Base-by-base conservation (phyloP, 1,140 invertebrate species). In the Anastrepha ludens region DNA sequence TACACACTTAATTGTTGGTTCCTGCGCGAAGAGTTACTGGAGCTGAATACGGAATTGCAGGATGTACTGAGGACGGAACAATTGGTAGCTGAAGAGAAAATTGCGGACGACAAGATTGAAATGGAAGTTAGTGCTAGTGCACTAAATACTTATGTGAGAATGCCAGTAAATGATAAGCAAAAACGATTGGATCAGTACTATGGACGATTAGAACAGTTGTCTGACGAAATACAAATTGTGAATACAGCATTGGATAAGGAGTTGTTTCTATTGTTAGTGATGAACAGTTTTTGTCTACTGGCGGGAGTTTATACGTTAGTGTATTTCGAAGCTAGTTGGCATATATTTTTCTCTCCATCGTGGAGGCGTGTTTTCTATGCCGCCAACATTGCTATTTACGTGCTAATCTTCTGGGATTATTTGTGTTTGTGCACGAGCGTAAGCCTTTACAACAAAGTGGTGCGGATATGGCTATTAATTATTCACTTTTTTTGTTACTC, bases 391-490 rank as follows among this genome's bases (percentile, higher is more conserved):
- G 89, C 70, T 20, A 92, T 92, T 64, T 92, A 89, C 62, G 90
- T 91, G 59, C 91, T 90, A 47, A 92, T 92, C 29, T 87, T 87
- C 5, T 90, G 90, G 58, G 91, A 92, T 86, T 92, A 92, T 81
- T 2, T 86, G 0, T 89, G 90, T 47, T 41, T 92, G 2, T 86
- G 91, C 41, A 4, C 88, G 9, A 81, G 89, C 1, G 88, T 90
- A 17, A 59, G 8, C 1, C 60, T 65, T 1, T 87, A 91, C 65
- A 81, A 89, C 47, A 90, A 89, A 85, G 85, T 90, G 87, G 91
- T 92, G 87, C 67, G 67, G 87, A 15, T 9, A 65, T 87, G 1
- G 11, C 15, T 55, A 55, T 41, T 74, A 41, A 17, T 59, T 65
- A 50, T 20, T 0, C 47, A 58, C 0, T 11, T 13, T 1, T 11